These are phyloP conservation scores for Dioctria rufipes DNA, from an alignment of 2,888 invertebrate genomes.

Conservation along the genomic window DNA sequence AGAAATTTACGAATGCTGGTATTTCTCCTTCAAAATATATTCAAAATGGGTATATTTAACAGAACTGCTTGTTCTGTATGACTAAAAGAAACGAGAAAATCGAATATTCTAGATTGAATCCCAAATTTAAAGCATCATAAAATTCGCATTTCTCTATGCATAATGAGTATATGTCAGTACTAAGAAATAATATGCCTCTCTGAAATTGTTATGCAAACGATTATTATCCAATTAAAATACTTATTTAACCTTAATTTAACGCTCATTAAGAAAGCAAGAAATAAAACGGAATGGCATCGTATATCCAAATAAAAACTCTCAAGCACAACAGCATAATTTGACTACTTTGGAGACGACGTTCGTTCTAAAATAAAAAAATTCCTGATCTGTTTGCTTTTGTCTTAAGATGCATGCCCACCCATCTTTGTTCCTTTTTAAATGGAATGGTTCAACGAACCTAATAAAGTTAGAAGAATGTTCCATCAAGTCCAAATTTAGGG, in stretches of 20 bases:
- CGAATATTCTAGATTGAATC: too few species aligned
- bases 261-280: slow-evolving; percentile 32
- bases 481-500: slow-evolving; percentile 46
- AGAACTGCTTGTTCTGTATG: too few species aligned
- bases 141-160: too few species aligned
- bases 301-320: background rate
- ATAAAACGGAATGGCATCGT: slow-evolving; percentile 46
- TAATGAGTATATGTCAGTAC: too few species aligned
- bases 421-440: background rate
- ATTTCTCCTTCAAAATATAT: too few species aligned
- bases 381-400: slow-evolving; percentile 34
- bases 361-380: background rate
- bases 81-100: too few species aligned
- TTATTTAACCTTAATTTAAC: slow-evolving; percentile 50
- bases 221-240: slow-evolving; percentile 39
- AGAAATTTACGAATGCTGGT: too few species aligned
- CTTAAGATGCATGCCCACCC: slow-evolving; percentile 11
- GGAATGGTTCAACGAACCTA: slow-evolving; percentile 40
- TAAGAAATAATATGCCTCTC: too few species aligned
- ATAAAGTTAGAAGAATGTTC: slow-evolving; percentile 37
- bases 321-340: background rate
- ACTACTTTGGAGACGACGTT: background rate
- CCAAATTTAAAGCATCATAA: too few species aligned
- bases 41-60: too few species aligned
- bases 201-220: slow-evolving; percentile 39